These are phyloP conservation scores for Phorcus lineatus DNA, from an alignment of 2,888 invertebrate genomes.

Conservation along the genomic window DNA sequence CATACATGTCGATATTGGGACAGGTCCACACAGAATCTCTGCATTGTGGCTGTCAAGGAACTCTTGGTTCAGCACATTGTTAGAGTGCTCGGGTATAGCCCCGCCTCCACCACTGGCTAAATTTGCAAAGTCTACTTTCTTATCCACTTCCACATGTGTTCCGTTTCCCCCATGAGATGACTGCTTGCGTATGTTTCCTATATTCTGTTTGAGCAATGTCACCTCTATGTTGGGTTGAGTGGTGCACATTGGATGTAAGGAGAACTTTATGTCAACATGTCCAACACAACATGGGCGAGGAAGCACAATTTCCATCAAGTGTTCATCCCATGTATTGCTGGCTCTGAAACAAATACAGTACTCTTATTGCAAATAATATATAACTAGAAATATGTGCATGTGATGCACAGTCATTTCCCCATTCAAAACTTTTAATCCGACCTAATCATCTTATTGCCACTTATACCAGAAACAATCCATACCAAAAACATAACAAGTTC, in stretches of 20 bases:
- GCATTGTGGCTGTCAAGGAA: slow-evolving; percentile 91
- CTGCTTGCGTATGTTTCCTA: slow-evolving; percentile 77
- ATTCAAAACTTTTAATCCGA: too few species aligned
- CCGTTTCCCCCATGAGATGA: slow-evolving; percentile 69
- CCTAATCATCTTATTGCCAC: too few species aligned
- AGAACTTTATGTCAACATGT: slow-evolving; percentile 93
- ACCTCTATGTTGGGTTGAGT: slow-evolving; percentile 85
- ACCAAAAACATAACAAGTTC: too few species aligned
- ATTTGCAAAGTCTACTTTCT: slow-evolving; percentile 26
- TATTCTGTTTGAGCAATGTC: slow-evolving; percentile 83
- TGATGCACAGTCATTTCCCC: too few species aligned
- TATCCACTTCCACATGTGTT: slow-evolving; percentile 27
- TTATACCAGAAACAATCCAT: too few species aligned
- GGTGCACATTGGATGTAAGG: slow-evolving; percentile 85
- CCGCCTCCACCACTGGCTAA: neutral
- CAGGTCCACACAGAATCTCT: slow-evolving; percentile 92
- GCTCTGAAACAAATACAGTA: slow-evolving; percentile 2
- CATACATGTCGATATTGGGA: slow-evolving; percentile 86
- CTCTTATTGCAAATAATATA: too few species aligned
- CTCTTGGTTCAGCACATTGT: slow-evolving; percentile 77
- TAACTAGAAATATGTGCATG: too few species aligned
- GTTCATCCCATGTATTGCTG: slow-evolving; percentile 92
- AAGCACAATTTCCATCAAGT: slow-evolving; percentile 90
- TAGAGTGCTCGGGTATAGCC: slow-evolving; percentile 34
- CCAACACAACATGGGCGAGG: slow-evolving; percentile 86